Percentiles rank a stretch among this genome's conserved stretches.
phyloP scores from a whole-genome alignment of 2,888 invertebrate species.

The Meghimatium bilineatum region DNA sequence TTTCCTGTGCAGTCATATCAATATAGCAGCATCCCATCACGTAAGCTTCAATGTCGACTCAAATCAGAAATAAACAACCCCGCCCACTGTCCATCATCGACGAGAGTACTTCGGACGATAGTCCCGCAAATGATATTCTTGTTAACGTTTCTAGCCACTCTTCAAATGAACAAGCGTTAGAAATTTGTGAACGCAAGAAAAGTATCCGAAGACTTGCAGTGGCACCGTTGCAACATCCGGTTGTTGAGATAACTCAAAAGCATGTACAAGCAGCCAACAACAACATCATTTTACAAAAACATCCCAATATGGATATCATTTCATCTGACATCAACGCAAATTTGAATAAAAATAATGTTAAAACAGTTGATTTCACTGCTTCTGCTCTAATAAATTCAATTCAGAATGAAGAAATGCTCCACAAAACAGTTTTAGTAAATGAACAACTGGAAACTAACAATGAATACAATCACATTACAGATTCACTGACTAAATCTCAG shows the following conservation, averaged over 20 bases:
- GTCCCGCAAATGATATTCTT: neutral
- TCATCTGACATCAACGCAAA: too few relatives aligned
- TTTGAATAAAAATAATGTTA: too few relatives aligned
- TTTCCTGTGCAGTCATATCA: too few relatives aligned
- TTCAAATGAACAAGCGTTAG: neutral
- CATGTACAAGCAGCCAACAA: neutral
- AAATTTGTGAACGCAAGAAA: neutral
- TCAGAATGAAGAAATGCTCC: neutral
- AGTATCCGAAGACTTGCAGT: neutral
- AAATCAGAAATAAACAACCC: neutral
- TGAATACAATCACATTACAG: neutral
- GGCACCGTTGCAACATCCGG: constrained; percentile 27
- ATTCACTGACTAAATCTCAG: neutral
- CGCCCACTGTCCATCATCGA: constrained; percentile 32
- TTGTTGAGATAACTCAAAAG: neutral
- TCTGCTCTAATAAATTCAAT: neutral
- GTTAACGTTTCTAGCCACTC: neutral
- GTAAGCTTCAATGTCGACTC: neutral
- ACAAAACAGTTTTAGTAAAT: neutral
- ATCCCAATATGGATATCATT: too few relatives aligned
- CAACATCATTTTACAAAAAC: too few relatives aligned
- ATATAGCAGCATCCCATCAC: neutral
- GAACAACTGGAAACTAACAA: neutral
- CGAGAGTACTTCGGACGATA: neutral
- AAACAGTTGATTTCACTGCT: neutral